phyloP scores from a whole-genome alignment of 2,888 invertebrate species.

The Synanthedon myopaeformis region DNA sequence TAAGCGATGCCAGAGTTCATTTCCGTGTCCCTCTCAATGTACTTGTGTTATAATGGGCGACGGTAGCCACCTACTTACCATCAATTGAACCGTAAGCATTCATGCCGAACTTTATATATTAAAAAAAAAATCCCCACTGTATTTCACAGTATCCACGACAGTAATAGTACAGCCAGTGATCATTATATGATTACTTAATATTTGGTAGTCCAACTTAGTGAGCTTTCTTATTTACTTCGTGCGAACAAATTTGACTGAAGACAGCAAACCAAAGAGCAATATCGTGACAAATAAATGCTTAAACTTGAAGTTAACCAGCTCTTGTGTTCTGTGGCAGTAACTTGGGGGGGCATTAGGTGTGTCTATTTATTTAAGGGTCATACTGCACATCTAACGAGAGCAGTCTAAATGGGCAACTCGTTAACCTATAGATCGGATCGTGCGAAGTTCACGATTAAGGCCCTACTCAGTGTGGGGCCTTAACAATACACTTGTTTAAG shows the following conservation, averaged over 20 bases:
- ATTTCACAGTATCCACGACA: too few species aligned
- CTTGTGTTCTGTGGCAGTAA: not conserved
- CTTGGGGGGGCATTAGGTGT: not conserved
- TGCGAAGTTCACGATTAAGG: slow-evolving; percentile 17
- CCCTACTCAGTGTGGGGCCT: slow-evolving; percentile 8
- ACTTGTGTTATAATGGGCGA: not conserved
- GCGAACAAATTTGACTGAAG: too few species aligned
- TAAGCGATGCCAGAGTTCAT: too few species aligned
- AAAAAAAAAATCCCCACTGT: not conserved
- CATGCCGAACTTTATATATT: not conserved
- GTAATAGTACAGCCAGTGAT: too few species aligned
- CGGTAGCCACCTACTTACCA: not conserved
- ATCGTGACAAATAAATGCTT: too few species aligned
- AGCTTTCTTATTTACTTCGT: too few species aligned
- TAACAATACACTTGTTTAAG: too few species aligned
- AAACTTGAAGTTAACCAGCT: not conserved
- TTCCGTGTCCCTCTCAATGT: too few species aligned
- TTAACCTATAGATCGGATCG: slow-evolving; percentile 18
- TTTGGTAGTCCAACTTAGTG: too few species aligned
- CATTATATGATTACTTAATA: too few species aligned
- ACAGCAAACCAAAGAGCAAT: too few species aligned
- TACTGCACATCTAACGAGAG: slow-evolving; percentile 13
- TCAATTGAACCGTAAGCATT: too few species aligned
- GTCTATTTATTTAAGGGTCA: not conserved
- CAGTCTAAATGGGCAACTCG: slow-evolving; percentile 14